Percentiles rank a stretch among this genome's conserved stretches.
Conservation (phyloP, 2,113 vertebrate genomes). For the Siniperca chuatsi region DNA sequence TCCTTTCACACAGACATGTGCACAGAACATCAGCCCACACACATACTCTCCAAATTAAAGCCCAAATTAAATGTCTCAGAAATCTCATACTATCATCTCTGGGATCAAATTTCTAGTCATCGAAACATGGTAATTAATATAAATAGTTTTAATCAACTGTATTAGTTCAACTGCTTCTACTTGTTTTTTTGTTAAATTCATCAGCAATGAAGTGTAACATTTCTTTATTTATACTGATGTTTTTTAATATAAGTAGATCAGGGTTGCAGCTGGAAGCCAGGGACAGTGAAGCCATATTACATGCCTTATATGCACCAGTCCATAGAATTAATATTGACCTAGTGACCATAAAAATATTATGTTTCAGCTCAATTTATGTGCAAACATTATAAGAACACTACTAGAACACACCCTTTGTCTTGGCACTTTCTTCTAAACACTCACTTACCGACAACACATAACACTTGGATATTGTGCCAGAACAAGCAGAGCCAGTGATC, state of each 20-base stretch:
- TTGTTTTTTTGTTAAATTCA: neutral
- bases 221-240: neutral
- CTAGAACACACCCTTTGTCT: neutral
- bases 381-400: neutral
- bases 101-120: constrained; percentile 12
- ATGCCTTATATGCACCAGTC: neutral
- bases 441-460: neutral
- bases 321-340: neutral
- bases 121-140: constrained; percentile 7
- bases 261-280: neutral
- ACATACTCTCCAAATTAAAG: constrained; percentile 51
- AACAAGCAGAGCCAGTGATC: constrained; percentile 28
- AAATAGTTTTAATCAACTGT: neutral
- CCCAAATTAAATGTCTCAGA: constrained; percentile 54
- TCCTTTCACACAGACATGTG: constrained; percentile 54
- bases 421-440: neutral
- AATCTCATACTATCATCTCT: constrained; percentile 39
- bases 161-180: neutral
- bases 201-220: neutral
- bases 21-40: constrained; percentile 63
- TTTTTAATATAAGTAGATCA: neutral
- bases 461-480: constrained; percentile 8
- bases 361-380: neutral
- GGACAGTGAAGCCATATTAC: neutral
- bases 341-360: neutral